These are phyloP conservation scores for Phyllotreta striolata DNA, from an alignment of 2,888 invertebrate species.

Conservation along the genomic window DNA sequence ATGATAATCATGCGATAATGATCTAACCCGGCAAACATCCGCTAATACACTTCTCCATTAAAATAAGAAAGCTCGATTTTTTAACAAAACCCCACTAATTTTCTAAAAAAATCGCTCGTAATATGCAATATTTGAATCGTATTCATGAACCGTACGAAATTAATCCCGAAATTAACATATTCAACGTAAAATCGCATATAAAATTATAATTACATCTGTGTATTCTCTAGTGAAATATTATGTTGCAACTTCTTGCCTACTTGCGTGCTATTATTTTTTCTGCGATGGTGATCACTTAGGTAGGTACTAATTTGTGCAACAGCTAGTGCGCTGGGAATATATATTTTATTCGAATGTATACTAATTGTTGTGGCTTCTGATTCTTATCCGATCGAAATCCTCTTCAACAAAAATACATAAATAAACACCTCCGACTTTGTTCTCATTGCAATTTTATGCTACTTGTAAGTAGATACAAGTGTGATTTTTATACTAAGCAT, in stretches of 20 bases:
- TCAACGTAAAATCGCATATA: slow-evolving; percentile 11
- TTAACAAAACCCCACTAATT: neutral
- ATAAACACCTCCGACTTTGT: no score
- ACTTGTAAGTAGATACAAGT: no score
- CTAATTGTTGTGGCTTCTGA: no score
- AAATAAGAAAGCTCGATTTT: slow-evolving; percentile 6
- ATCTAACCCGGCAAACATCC: neutral
- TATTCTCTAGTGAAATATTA: slow-evolving; percentile 8
- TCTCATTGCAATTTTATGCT: no score
- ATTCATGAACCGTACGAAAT: slow-evolving; percentile 1
- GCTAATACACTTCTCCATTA: slow-evolving; percentile 3
- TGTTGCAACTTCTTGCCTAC: slow-evolving; percentile 14
- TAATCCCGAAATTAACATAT: slow-evolving; percentile 13
- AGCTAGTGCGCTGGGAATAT: slow-evolving; percentile 15
- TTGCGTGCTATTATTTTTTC: neutral
- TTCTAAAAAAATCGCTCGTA: neutral
- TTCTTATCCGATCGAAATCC: no score
- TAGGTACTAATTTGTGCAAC: slow-evolving; percentile 12
- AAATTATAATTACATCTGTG: slow-evolving; percentile 18
- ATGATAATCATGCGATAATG: no score
- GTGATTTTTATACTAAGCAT: no score
- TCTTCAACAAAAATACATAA: no score
- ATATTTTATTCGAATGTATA: slow-evolving; percentile 3
- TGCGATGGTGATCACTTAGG: slow-evolving; percentile 10
- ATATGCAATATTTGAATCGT: neutral